Evolutionary conservation across 2,797 vertebrate genomes (phyloP).

Genomic region (Cirrhinus molitorella): DNA sequence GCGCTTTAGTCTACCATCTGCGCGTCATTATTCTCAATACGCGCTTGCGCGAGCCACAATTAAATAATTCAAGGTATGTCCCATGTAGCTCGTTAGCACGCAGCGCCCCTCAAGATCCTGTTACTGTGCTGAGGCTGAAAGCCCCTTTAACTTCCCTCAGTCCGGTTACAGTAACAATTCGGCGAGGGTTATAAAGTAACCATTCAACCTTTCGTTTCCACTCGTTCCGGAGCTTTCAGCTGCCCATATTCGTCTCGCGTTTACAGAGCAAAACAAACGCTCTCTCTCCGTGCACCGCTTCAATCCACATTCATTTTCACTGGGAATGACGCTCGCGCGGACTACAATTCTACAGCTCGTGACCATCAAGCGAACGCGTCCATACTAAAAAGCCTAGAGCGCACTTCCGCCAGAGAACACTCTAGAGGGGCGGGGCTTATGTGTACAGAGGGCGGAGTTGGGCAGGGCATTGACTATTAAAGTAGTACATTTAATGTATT

Average conservation of each 20-base stretch:
- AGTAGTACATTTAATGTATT: neutral
- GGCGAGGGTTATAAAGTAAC: slow-evolving; percentile 37
- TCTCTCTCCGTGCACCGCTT: slow-evolving; percentile 2
- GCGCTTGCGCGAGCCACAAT: slow-evolving; percentile 40
- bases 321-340: slow-evolving; percentile 51
- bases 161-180: slow-evolving; percentile 33
- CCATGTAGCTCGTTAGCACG: slow-evolving; percentile 57
- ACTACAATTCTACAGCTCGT: slow-evolving; percentile 69
- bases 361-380: slow-evolving; percentile 74
- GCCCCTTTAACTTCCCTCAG: slow-evolving; percentile 44
- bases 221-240: slow-evolving; percentile 47
- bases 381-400: slow-evolving; percentile 78
- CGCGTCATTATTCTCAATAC: slow-evolving; percentile 31
- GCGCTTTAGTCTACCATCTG: slow-evolving; percentile 63
- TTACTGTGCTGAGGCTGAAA: slow-evolving; percentile 43
- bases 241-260: slow-evolving; percentile 37
- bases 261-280: slow-evolving; percentile 24
- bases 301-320: slow-evolving; percentile 28
- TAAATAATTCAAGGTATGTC: slow-evolving; percentile 65
- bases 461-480: slow-evolving; percentile 35
- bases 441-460: slow-evolving; percentile 66
- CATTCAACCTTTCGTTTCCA: slow-evolving; percentile 38
- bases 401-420: slow-evolving; percentile 83
- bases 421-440: slow-evolving; percentile 68
- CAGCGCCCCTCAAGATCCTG: slow-evolving; percentile 39